phyloP scores from a whole-genome alignment of 2,888 invertebrate species.

The Hirtodrosophila duncani region DNA sequence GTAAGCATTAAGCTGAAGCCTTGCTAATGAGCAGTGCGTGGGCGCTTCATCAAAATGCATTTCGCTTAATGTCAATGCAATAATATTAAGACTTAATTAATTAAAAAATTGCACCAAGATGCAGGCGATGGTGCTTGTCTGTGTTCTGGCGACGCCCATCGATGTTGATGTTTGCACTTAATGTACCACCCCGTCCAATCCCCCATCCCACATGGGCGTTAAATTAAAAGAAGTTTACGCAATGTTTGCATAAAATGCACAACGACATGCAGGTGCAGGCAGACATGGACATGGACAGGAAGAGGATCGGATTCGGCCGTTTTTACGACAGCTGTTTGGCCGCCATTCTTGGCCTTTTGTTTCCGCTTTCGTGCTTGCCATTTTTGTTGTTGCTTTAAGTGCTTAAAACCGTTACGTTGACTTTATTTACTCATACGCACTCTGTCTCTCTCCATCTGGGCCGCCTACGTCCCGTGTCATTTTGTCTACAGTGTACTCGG shows the following conservation, averaged over 20 bases:
- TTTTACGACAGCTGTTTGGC: constrained; percentile 30
- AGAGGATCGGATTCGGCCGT: too few relatives aligned
- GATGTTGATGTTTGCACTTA: constrained; percentile 48
- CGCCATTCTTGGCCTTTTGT: constrained; percentile 32
- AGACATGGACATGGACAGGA: constrained; percentile 1
- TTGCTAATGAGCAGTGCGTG: constrained; percentile 46
- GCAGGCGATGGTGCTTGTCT: constrained; percentile 8
- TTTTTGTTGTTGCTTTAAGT: constrained; percentile 47
- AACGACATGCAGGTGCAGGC: constrained; percentile 45
- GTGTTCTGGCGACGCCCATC: constrained; percentile 10
- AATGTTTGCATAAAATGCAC: constrained; percentile 65
- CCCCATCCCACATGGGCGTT: constrained; percentile 13
- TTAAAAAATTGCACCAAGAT: constrained; percentile 55
- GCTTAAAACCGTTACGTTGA: constrained; percentile 59
- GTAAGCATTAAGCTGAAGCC: constrained; percentile 21
- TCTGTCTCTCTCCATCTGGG: neutral
- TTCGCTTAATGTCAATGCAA: constrained; percentile 64
- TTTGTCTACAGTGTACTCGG: constrained; percentile 76
- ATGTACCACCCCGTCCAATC: constrained; percentile 1
- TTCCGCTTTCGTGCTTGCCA: constrained; percentile 30
- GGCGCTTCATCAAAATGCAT: constrained; percentile 44
- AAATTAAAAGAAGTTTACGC: constrained; percentile 70
- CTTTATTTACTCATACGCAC: constrained; percentile 47
- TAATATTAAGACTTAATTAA: constrained; percentile 75
- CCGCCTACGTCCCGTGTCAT: constrained; percentile 13